Conservation (phyloP, 1,140 invertebrate genomes). For the Callitettix versicolor region DNA sequence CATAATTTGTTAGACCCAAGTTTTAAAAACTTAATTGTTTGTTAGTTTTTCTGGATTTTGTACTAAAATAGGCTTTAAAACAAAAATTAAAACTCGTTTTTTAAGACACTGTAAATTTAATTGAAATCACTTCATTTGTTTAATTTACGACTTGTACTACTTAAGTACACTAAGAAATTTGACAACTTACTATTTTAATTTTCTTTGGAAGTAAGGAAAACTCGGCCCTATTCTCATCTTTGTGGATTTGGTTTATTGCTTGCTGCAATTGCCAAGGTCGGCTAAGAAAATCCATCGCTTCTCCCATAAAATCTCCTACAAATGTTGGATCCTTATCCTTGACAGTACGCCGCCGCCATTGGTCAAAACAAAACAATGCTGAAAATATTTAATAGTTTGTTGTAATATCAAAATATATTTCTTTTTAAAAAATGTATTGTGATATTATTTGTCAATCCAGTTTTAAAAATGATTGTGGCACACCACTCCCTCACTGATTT, state of each 20-base stretch:
- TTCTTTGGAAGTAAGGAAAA: conserved; percentile 71
- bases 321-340: conserved; percentile 70
- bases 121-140: too few species aligned
- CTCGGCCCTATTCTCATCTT: conserved; percentile 44
- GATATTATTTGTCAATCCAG: conserved; percentile 26
- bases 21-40: too few species aligned
- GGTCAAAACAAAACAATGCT: conserved; percentile 56
- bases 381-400: conserved; percentile 24
- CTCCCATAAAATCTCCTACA: conserved; percentile 64
- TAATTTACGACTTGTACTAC: too few species aligned
- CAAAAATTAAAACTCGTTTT: too few species aligned
- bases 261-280: conserved; percentile 44
- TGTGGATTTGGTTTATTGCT: conserved; percentile 33
- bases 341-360: conserved; percentile 65
- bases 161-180: too few species aligned
- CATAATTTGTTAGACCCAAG: too few species aligned
- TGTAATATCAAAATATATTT: too few species aligned
- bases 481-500: too few species aligned
- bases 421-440: background rate
- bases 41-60: too few species aligned
- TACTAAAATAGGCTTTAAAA: too few species aligned
- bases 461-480: background rate
- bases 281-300: conserved; percentile 62
- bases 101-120: too few species aligned
- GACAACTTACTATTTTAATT: conserved; percentile 56